Percentiles rank a stretch among this genome's conserved stretches.
Evolutionary conservation across 2,113 vertebrate species (phyloP).

Genomic region (Pycnonotus jocosus): DNA sequence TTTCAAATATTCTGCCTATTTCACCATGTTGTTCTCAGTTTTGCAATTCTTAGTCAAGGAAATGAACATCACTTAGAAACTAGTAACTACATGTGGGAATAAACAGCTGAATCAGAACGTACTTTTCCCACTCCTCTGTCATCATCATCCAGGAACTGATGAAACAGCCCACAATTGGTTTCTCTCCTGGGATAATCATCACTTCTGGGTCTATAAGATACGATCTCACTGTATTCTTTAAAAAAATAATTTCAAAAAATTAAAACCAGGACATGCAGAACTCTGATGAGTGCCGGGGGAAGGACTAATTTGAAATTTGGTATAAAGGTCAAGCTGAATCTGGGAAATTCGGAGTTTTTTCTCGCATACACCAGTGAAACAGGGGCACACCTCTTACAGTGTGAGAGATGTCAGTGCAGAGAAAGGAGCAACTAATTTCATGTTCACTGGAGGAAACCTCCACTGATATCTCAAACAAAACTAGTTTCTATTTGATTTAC

Average conservation of each 20-base stretch:
- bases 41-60: constrained; percentile 53
- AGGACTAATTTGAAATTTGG: not conserved
- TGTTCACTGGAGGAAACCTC: not conserved
- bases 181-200: constrained; percentile 38
- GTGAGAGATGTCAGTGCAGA: not conserved
- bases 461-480: not conserved
- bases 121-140: constrained; percentile 34
- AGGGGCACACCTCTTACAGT: not conserved
- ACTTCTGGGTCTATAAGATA: constrained; percentile 22
- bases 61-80: constrained; percentile 37
- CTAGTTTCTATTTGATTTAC: not conserved
- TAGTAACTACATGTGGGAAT: constrained; percentile 57
- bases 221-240: not conserved
- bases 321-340: not conserved
- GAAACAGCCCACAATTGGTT: constrained; percentile 23
- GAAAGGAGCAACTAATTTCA: not conserved
- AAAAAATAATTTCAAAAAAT: not conserved
- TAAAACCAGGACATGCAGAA: not conserved
- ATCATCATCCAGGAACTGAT: constrained; percentile 7
- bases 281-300: not conserved
- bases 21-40: constrained; percentile 15
- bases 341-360: not conserved
- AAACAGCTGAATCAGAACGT: constrained; percentile 28
- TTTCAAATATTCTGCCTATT: constrained; percentile 16
- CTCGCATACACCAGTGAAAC: not conserved